These are phyloP conservation scores for Lasius platythorax DNA, from an alignment of 2,888 invertebrate genomes.

Conservation along the genomic window DNA sequence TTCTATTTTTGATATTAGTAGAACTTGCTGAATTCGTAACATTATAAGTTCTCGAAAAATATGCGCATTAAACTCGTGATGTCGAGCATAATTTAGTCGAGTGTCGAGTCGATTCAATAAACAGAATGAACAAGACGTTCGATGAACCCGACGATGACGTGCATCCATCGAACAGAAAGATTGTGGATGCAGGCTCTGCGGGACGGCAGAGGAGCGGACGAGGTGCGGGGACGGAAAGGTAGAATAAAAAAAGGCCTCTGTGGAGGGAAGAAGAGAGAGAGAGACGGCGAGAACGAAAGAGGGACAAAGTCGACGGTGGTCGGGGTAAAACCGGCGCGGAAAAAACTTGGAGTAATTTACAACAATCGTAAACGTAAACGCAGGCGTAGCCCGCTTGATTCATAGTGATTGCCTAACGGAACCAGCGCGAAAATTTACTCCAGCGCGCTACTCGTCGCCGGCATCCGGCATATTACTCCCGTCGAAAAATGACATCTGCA, in stretches of 20 bases:
- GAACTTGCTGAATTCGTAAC: background rate
- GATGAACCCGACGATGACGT: conserved; percentile 54
- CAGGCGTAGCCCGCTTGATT: conserved; percentile 74
- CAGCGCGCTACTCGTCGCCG: conserved; percentile 55
- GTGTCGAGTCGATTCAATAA: conserved; percentile 49
- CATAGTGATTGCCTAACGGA: conserved; percentile 81
- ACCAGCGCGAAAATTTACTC: conserved; percentile 76
- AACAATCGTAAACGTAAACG: conserved; percentile 79
- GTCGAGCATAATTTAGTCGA: conserved; percentile 48
- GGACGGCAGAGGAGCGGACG: conserved; percentile 44
- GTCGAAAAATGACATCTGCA: conserved; percentile 55
- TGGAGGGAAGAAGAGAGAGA: background rate
- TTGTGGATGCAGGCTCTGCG: conserved; percentile 39
- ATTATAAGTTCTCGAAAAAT: conserved; percentile 2
- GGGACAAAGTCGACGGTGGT: conserved; percentile 42
- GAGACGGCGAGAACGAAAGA: background rate
- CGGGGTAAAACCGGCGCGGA: conserved; percentile 48
- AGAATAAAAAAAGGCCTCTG: conserved; percentile 35
- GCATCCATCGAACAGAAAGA: conserved; percentile 46
- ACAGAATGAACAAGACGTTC: conserved; percentile 56
- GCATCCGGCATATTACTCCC: conserved; percentile 24
- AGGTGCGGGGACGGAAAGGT: conserved; percentile 40
- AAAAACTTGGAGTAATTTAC: conserved; percentile 77
- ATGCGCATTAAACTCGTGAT: background rate
- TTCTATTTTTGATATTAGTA: conserved; percentile 13